These are phyloP conservation scores for Eristalis intricaria DNA, from an alignment of 2,888 invertebrate species.

Conservation along the genomic window DNA sequence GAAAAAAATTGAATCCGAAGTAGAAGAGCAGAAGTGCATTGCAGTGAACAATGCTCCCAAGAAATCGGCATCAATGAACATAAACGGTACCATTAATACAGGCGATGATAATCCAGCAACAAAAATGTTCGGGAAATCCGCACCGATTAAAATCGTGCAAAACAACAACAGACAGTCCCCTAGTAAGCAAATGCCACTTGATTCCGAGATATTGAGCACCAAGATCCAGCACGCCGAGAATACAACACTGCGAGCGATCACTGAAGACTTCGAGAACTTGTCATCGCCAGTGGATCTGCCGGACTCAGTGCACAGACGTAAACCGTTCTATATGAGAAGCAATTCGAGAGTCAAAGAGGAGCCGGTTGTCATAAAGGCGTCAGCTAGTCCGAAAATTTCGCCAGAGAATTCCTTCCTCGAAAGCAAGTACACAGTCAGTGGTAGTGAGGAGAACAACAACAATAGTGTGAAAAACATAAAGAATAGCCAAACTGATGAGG, in stretches of 20 bases:
- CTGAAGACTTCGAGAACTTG: constrained; percentile 79
- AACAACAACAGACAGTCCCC: constrained; percentile 83
- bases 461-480: constrained; percentile 71
- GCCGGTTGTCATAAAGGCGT: constrained; percentile 79
- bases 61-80: constrained; percentile 75
- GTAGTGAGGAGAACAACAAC: constrained; percentile 74
- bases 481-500: constrained; percentile 73
- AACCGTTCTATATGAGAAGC: constrained; percentile 76
- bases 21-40: constrained; percentile 62
- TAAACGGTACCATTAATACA: constrained; percentile 73
- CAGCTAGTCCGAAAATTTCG: constrained; percentile 79
- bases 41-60: constrained; percentile 52
- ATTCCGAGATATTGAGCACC: constrained; percentile 84
- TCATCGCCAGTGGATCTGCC: constrained; percentile 80
- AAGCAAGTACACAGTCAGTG: constrained; percentile 78
- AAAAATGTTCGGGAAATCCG: constrained; percentile 83
- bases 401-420: constrained; percentile 80
- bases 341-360: constrained; percentile 76
- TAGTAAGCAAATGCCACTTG: constrained; percentile 86
- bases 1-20: constrained; percentile 58
- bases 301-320: constrained; percentile 77
- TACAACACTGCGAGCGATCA: constrained; percentile 77
- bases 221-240: constrained; percentile 79
- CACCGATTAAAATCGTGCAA: constrained; percentile 86
- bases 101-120: constrained; percentile 76